Evolutionary conservation across 2,888 invertebrate genomes (phyloP), one percentile per base, ranked within the genome.

Genomic region (Germaria angustata): DNA sequence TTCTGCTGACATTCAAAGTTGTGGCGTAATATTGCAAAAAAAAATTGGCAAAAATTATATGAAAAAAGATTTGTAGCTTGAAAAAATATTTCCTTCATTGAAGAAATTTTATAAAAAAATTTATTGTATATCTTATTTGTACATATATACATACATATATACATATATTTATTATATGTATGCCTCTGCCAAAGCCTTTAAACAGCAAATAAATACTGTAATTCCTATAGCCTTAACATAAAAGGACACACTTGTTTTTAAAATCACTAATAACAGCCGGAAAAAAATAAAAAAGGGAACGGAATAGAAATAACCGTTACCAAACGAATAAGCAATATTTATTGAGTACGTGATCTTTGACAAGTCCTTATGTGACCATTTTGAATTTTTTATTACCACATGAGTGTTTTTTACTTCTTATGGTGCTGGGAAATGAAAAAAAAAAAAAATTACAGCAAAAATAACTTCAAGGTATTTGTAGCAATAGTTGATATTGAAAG

Each of bases 311-410:
- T 77, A 41, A 69, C 63, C 63, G 63, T 75, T 55, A 79, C 79
- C 82, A 76, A 86, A 86, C 84, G 85, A 87, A 87, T 89, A 90
- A 89, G 89, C 89, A 89, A 89, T 89, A 91, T 91, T 90, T 91
- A 91, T 91, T 91, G 91, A 90, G 89, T 91, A 91, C 91, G 91
- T 91, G 91, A 91, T 91, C 90, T 89, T 88, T 88, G 90, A 88
- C 87, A 89, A 89, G 90, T 89, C 90, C 90, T 88, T 87, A 90
- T 91, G 91, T 90, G 90, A 90, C 88, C 89, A 86, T 90, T 91
- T 89, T 90, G 90, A 88, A 89, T 89, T 89, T 89, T 89, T 89
- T 89, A 89, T 89, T 89, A 85, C 87, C 84, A 84, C 84, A 84
- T 81, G 68, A 84, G 78, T 65, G 39, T 78, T 39, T 61, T 46